These are phyloP conservation scores for Petrosia ficiformis DNA, from an alignment of 37 sponge, comb jelly and placozoan genomes.

Conservation along the genomic window DNA sequence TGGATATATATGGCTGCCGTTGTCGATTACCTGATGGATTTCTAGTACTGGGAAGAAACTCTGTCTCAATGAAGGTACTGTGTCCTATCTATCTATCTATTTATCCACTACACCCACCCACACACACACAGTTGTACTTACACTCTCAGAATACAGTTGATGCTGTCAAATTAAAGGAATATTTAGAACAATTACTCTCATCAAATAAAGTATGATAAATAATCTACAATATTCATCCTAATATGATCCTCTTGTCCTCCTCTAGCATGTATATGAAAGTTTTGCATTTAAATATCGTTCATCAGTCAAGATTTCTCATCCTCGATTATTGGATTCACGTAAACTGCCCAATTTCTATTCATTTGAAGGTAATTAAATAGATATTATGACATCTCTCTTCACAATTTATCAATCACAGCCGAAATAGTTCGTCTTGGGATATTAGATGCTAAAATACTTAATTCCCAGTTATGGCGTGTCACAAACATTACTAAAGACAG, in stretches of 20 bases:
- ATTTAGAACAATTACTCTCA: constrained; percentile 52
- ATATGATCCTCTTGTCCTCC: too few relatives aligned
- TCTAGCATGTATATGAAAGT: constrained; percentile 25
- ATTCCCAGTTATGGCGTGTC: background rate
- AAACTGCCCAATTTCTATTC: constrained; percentile 47
- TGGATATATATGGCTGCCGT: constrained; percentile 15
- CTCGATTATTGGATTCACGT: constrained; percentile 22
- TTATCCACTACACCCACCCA: too few relatives aligned
- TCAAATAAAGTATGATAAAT: too few relatives aligned
- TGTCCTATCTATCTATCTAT: too few relatives aligned
- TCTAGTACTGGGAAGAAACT: constrained; percentile 56
- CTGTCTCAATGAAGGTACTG: constrained; percentile 57
- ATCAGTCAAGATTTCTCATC: constrained; percentile 34
- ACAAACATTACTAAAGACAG: background rate
- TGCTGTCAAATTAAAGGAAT: constrained; percentile 51
- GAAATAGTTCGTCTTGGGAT: background rate
- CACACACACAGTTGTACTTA: constrained; percentile 53
- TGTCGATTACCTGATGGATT: constrained; percentile 46
- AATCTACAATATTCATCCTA: too few relatives aligned
- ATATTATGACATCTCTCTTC: background rate
- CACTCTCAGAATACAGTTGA: constrained; percentile 73
- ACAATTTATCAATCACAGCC: background rate
- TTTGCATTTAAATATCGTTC: constrained; percentile 60
- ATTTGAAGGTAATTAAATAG: constrained; percentile 16
- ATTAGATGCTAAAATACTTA: background rate